phyloP scores from a whole-genome alignment of 2,797 vertebrate genomes.

The Sebastes miniatus region DNA sequence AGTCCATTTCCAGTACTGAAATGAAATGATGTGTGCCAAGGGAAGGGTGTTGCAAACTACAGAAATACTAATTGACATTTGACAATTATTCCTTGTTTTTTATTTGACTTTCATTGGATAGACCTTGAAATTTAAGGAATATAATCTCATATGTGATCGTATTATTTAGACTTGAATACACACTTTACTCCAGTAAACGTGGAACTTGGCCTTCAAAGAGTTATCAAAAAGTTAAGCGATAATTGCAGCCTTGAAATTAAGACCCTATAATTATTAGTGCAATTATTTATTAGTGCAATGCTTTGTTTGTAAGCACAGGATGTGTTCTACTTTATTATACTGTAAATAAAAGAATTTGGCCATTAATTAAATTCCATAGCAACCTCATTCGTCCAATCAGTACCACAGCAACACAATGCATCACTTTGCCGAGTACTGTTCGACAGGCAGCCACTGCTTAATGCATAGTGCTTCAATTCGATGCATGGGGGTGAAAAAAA shows the following conservation, averaged over 20 bases:
- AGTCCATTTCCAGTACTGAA: slow-evolving; percentile 36
- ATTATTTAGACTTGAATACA: not conserved
- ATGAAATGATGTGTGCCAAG: slow-evolving; percentile 37
- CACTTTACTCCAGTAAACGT: not conserved
- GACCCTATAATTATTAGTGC: not conserved
- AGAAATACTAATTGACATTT: slow-evolving; percentile 45
- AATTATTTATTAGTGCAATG: no score
- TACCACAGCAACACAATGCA: not conserved
- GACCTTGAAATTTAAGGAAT: not conserved
- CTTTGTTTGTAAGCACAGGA: not conserved
- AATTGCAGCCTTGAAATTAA: not conserved
- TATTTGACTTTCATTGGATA: not conserved
- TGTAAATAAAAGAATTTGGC: not conserved
- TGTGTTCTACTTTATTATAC: not conserved
- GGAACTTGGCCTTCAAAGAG: not conserved
- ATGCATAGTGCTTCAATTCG: slow-evolving; percentile 7
- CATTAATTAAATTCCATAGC: not conserved
- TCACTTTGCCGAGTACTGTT: not conserved
- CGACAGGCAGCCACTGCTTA: slow-evolving; percentile 3
- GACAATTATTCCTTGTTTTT: not conserved
- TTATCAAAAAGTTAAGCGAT: not conserved
- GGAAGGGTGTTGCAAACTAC: slow-evolving; percentile 49
- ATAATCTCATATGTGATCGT: not conserved
- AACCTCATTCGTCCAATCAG: not conserved
- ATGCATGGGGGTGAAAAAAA: not conserved